Evolutionary conservation across 2,888 invertebrate species (phyloP), one percentile per base, ranked within the genome.

Genomic region (Terebella lapidaria): DNA sequence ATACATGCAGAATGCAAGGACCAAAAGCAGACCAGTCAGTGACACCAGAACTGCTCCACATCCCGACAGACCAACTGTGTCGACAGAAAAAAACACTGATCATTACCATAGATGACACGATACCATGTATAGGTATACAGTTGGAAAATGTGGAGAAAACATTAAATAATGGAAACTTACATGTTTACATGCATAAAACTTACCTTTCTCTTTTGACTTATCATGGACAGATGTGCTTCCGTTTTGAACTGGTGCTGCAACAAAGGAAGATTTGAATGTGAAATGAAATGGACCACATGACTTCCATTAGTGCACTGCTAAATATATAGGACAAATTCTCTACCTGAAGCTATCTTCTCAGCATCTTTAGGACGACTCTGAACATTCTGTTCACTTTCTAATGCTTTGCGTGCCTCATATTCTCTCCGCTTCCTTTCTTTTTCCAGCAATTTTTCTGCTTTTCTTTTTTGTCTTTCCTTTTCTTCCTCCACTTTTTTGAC

Each of bases 381-480:
- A 35, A n/a, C n/a, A n/a, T 15, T n/a, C 10, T 35, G 10, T 35
- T 35, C n/a, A 15, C 42, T n/a, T 35, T 35, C n/a, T 15, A n/a
- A 10, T 35, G 42, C 42, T n/a, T 15, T 15, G n/a, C 42, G 42
- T 15, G 54, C 60, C 22, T 61, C 54, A 27, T 61, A 58, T 29
- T 57, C 56, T 29, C 45, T 46, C 49, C 55, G 55, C 35, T 51
- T 35, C 53, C 29, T 20, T 49, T 62, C 60, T 26, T 62, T 59
- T 26, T 59, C 61, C 25, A 57, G 59, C 29, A 35, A 59, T 20
- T 59, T 59, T 26, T 57, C 57, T 3, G 54, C 64, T 53, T 59
- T 60, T 53, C 53, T 28, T 47, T 22, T 56, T 35, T 56, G 28
- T 22, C 47, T 54, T 22, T 62, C 62, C 25, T 53, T 49, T 28